A percentile compares a stretch with the other conserved stretches of the same genome.
Evolutionary conservation across 92 coral and sea anemone genomes (phyloP).

Genomic region (Zoanthus gigantus): DNA sequence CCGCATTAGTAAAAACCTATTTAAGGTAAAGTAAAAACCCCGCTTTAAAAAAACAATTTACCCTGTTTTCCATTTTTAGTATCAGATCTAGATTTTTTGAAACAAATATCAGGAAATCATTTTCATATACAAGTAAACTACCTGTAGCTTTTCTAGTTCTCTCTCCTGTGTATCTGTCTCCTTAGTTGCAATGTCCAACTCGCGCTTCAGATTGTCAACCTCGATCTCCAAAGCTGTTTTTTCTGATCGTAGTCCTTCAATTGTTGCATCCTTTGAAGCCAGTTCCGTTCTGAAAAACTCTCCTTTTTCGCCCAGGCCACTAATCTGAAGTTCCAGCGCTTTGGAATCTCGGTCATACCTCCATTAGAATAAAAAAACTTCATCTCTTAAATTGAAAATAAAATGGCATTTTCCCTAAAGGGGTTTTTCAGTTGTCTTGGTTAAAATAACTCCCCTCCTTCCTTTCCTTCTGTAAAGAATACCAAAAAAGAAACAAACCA

Average conservation of each 20-base stretch:
- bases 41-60: too few species aligned
- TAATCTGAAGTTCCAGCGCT: slow-evolving; percentile 65
- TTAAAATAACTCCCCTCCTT: too few species aligned
- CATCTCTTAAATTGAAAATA: not conserved
- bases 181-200: slow-evolving; percentile 50
- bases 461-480: too few species aligned
- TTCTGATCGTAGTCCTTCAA: slow-evolving; percentile 67
- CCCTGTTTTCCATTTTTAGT: too few species aligned
- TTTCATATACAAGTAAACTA: not conserved
- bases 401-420: too few species aligned
- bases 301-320: slow-evolving; percentile 66
- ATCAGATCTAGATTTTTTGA: too few species aligned
- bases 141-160: slow-evolving; percentile 38
- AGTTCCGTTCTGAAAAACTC: slow-evolving; percentile 67
- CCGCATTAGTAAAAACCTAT: too few species aligned
- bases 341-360: slow-evolving; percentile 59
- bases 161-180: not conserved
- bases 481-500: too few species aligned
- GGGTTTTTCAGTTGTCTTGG: too few species aligned
- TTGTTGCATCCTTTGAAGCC: slow-evolving; percentile 53
- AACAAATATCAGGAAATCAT: too few species aligned
- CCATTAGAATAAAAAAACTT: not conserved
- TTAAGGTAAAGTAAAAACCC: too few species aligned
- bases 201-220: slow-evolving; percentile 61
- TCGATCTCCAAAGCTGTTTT: slow-evolving; percentile 66